Evolutionary conservation across 2,797 vertebrate genomes (phyloP), one percentile per base, ranked within the genome.

Genomic region (Enteromius afrohamiltoni): DNA sequence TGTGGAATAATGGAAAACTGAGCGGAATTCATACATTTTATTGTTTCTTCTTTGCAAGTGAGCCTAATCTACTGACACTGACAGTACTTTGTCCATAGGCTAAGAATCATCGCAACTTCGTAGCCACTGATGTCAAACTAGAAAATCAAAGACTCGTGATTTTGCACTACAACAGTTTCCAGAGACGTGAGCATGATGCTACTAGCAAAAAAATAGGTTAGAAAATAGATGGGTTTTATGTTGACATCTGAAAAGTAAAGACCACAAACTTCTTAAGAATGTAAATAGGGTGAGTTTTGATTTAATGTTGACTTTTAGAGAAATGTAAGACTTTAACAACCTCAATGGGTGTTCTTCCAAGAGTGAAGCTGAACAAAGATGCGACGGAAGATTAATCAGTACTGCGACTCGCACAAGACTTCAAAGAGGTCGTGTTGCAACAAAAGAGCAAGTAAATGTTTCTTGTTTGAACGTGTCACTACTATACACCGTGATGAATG

Each of bases 391-490:
- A 83, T 76, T 64, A 78, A 71, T 77, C 67, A 78, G 53, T 34
- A 9, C 40, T 29, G 19, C 11, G 21, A 62, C 65, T 77, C 51
- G 21, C 23, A 40, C 65, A 62, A 77, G 53, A 64, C 67, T 83
- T 78, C 40, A 83, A 78, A 78, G 67, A 71, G 70, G 14, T 21
- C 1, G 7, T n/a, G 65, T 62, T 71, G 23, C 65, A 17, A 23
- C 53, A 83, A 83, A 78, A 78, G 65, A 14, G 60, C 73, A 83
- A 83, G 82, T 83, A 83, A 78, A 83, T 83, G 75, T 83, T 78
- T 78, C 75, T 78, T 29, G 31, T 78, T 71, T 53, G 13, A 83
- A 77, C 53, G 42, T 71, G 82, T 78, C 75, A 78, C 75, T 29
- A 19, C 21, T 31, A 49, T 71, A 40, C 71, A 69, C 67, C 3